These are phyloP conservation scores for Dallia pectoralis DNA, from an alignment of 2,797 vertebrate genomes.

Conservation along the genomic window DNA sequence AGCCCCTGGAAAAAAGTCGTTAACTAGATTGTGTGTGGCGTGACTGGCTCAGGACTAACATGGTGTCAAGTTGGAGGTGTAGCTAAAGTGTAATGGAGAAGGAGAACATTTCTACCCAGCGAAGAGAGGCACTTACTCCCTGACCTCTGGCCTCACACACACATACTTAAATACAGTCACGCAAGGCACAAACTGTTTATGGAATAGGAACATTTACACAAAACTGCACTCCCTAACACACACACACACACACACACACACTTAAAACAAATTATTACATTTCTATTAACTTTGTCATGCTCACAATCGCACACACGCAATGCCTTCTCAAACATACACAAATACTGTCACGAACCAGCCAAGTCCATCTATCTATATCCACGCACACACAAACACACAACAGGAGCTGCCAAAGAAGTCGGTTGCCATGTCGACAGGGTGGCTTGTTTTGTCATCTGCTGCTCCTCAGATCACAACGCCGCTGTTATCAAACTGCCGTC, in stretches of 20 bases:
- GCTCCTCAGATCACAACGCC: conserved; percentile 53
- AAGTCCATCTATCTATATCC: neutral
- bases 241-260: conserved; percentile 45
- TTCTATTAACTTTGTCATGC: conserved; percentile 5
- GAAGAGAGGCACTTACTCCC: too few species aligned
- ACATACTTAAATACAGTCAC: neutral
- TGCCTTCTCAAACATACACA: neutral
- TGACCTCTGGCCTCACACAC: conserved; percentile 10
- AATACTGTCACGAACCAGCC: neutral
- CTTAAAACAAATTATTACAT: conserved; percentile 15
- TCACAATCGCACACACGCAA: conserved; percentile 21
- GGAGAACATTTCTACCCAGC: too few species aligned
- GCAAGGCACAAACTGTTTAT: neutral
- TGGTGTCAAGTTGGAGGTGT: too few species aligned
- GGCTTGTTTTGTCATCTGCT: conserved; percentile 61
- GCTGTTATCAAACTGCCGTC: conserved; percentile 59
- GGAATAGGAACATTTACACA: conserved; percentile 33
- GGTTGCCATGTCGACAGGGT: conserved; percentile 61
- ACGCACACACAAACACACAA: conserved; percentile 22
- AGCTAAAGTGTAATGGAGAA: too few species aligned
- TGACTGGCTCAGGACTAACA: too few species aligned
- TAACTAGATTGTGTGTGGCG: too few species aligned
- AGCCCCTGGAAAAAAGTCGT: too few species aligned
- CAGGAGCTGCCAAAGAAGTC: conserved; percentile 32
- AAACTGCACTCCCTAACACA: conserved; percentile 4